These are phyloP conservation scores for Apomyelois bistriatella DNA, from an alignment of 2,888 invertebrate species.

Conservation along the genomic window DNA sequence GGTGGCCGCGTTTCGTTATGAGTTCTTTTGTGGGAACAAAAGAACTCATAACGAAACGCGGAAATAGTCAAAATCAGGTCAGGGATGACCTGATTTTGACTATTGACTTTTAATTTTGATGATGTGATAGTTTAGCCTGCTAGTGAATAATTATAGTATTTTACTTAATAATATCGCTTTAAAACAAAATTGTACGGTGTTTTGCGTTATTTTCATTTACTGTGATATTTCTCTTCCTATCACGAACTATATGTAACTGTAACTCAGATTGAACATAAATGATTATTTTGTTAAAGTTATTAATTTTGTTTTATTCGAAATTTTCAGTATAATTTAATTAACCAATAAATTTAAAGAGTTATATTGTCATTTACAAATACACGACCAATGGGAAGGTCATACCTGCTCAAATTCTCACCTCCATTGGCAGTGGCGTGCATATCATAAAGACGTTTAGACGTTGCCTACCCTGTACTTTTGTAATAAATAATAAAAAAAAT, in stretches of 20 bases:
- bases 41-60: no score
- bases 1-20: no score
- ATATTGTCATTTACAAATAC: conserved; percentile 22
- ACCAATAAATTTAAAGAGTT: conserved; percentile 30
- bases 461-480: no score
- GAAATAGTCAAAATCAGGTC: no score
- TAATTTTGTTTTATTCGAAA: conserved; percentile 37
- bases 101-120: no score
- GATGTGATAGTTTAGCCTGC: neutral
- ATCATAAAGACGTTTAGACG: no score
- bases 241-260: conserved; percentile 36
- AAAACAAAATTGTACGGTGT: conserved; percentile 1
- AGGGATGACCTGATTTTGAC: no score
- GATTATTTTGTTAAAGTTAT: conserved; percentile 50
- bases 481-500: no score
- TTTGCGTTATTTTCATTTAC: conserved; percentile 40
- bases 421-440: no score
- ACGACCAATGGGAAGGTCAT: no score
- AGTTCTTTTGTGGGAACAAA: no score
- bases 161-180: conserved; percentile 3
- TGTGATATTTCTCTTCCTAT: conserved; percentile 69
- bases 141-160: neutral
- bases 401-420: no score
- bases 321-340: conserved; percentile 31
- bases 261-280: conserved; percentile 43